Evolutionary conservation across 1,140 invertebrate genomes (phyloP).

Genomic region (Lucilia cuprina): DNA sequence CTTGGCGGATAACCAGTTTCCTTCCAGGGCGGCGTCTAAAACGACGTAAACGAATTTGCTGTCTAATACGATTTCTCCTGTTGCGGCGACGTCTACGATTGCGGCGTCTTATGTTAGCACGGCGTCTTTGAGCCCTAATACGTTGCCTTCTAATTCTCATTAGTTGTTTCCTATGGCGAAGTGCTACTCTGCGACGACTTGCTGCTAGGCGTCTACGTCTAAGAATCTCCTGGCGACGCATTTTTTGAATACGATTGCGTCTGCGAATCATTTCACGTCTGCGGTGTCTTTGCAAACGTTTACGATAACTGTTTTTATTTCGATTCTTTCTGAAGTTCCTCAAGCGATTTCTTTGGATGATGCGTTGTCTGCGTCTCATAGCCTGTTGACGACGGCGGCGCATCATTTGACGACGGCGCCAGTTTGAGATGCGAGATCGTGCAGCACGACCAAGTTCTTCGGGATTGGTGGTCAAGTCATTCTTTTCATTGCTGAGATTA

Average conservation of each 20-base stretch:
- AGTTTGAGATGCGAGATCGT: slow-evolving; percentile 1
- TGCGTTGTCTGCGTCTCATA: not conserved
- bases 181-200: not conserved
- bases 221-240: not conserved
- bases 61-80: not conserved
- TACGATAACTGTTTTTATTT: no score
- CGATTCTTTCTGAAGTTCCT: not conserved
- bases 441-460: slow-evolving; percentile 27
- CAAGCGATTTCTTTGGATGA: no score
- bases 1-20: not conserved
- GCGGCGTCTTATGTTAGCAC: not conserved
- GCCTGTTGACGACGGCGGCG: slow-evolving; percentile 34
- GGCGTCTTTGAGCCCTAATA: not conserved
- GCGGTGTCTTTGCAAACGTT: no score
- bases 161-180: not conserved
- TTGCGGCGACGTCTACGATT: not conserved
- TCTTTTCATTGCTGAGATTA: not conserved
- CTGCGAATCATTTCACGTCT: no score
- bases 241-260: no score
- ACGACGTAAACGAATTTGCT: no score
- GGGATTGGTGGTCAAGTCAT: not conserved
- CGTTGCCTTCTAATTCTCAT: not conserved
- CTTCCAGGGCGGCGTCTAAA: not conserved
- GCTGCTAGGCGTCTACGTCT: not conserved
- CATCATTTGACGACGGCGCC: slow-evolving; percentile 1